Base-by-base conservation (phyloP, 2,113 vertebrate species). In the Eubucco bourcierii region DNA sequence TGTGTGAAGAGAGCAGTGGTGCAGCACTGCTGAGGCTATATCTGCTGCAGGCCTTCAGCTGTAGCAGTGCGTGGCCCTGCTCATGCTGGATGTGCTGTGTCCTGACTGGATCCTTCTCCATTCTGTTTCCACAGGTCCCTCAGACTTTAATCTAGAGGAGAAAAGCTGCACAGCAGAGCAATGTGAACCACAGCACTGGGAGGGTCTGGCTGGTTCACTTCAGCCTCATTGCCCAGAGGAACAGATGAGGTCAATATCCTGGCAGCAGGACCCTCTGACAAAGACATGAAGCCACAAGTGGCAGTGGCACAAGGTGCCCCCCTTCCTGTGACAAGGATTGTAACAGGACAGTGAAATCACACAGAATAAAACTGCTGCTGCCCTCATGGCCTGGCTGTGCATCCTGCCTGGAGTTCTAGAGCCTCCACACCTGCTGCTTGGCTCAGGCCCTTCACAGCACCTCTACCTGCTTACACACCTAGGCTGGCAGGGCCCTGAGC, bases 151-250 rank as follows among this genome's bases (percentile, higher is more conserved):
- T 84, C 47, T 87, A 90, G 87, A 21, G 76, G 93, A 89, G 84
- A 73, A 84, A 73, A 52, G 66, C 25, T 34, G 46, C 75, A 91
- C 93, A 77, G 75, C 90, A 58, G 93, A 87, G 82, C 72, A 83
- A 90, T 94, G 70, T 83, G 88, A 96, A 95, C 87, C 74, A 90
- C 67, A 88, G 86, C 85, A 91, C 90, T 96, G 92, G 87, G 96
- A 97, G 95, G 92, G 94, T 96, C 97, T 97, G 55, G 94, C 82
- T 90, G 84, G 87, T 96, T 80, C 80, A 70, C 94, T 97, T 89
- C 90, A 92, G 94, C 79, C 90, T 95, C 90, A 95, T 95, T 95
- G 95, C 95, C 88, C 79, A 33, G 88, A 95, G 90, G 88, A 93
- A 95, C 82, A 92, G 76, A 96, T 91, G 80, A 96, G 61, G 90